These are phyloP conservation scores for Strigops habroptila DNA, from an alignment of 2,113 vertebrate species.

Conservation along the genomic window DNA sequence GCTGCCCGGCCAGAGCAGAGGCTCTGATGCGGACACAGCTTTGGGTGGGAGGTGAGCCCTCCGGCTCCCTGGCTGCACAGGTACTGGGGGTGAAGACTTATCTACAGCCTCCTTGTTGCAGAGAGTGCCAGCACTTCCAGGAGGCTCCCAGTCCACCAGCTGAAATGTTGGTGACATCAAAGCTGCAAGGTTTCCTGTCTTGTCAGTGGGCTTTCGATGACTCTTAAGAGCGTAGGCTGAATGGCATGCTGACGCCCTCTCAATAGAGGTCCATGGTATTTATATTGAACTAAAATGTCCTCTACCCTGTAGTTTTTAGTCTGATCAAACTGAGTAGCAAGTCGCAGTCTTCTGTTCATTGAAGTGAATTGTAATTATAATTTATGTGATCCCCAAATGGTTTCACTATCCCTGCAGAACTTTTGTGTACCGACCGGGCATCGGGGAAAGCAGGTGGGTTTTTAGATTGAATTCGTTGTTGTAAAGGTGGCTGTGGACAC, in stretches of 20 bases:
- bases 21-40: rapidly evolving
- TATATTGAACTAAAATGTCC: neutral
- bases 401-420: neutral
- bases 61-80: neutral
- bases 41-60: neutral
- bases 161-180: neutral
- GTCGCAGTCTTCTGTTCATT: neutral
- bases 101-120: neutral
- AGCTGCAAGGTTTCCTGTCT: neutral
- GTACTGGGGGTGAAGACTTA: neutral
- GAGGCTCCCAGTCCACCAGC: neutral
- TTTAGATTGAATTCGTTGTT: neutral
- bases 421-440: rapidly evolving
- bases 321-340: neutral
- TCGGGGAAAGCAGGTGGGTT: neutral
- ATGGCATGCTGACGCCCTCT: neutral
- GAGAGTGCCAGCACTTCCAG: neutral
- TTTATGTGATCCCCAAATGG: neutral
- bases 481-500: neutral
- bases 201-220: neutral
- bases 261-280: neutral
- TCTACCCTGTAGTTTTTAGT: neutral
- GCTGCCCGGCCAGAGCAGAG: neutral
- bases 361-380: neutral
- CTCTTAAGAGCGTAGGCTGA: neutral